Conservation (phyloP, 1,140 invertebrate species). For the Zaprionus africanus region DNA sequence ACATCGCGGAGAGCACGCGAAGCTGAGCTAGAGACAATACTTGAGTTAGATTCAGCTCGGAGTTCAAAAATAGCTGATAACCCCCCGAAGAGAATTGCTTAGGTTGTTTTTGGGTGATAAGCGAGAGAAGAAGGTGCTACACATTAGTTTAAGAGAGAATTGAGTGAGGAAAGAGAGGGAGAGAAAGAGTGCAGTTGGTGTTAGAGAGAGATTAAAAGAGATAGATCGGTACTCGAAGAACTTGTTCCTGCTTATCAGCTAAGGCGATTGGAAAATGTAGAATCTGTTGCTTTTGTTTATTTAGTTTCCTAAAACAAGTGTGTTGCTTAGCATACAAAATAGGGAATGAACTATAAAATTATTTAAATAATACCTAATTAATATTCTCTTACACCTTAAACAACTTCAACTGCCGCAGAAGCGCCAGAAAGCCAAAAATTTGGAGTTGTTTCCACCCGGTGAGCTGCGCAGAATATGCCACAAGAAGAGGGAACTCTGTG, state of each 20-base stretch:
- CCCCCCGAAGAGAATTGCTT: conserved; percentile 34
- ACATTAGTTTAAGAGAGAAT: background rate
- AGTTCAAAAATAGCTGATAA: conserved; percentile 58
- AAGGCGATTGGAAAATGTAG: background rate
- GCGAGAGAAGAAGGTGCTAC: background rate
- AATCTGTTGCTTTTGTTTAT: background rate
- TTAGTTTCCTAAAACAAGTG: background rate
- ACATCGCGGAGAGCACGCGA: conserved; percentile 38
- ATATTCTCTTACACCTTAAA: background rate
- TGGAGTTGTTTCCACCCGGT: conserved; percentile 58
- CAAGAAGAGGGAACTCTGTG: conserved; percentile 55
- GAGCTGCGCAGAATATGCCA: conserved; percentile 53
- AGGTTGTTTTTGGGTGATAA: background rate
- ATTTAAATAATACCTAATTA: background rate
- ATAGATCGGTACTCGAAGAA: background rate
- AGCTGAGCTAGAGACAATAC: conserved; percentile 23
- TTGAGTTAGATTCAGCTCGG: background rate
- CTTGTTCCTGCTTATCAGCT: background rate
- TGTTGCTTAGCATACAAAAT: background rate
- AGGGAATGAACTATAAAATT: background rate
- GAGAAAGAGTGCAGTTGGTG: background rate
- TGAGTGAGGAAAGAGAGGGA: background rate
- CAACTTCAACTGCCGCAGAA: conserved; percentile 24
- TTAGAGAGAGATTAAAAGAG: background rate
- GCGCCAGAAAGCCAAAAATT: conserved; percentile 56